Base-by-base conservation (phyloP, 2,797 vertebrate genomes). In the Gastrophryne carolinensis region DNA sequence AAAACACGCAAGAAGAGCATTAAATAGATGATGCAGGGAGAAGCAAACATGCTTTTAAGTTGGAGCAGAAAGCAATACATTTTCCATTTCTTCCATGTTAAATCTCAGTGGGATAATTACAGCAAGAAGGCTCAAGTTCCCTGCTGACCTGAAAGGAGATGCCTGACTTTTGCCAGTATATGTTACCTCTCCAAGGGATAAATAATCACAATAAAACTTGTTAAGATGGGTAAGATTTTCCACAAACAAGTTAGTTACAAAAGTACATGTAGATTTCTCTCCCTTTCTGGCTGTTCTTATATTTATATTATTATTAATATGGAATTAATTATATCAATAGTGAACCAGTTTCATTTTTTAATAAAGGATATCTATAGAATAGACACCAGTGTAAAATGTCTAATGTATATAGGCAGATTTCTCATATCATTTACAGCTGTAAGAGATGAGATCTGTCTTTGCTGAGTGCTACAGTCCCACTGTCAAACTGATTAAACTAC, bases 21-120 rank as follows among this genome's bases (percentile, higher is more conserved):
- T 3, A 54, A 54, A 54, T 68, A 68, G 12, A 68, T 68, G 32
- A 12, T 21, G 17, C n/a, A n/a, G 2, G 37, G 24, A 29, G n/a
- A 2, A 7, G 44, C 7, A 19, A 37, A 47, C n/a, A 47, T 47
- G 8, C 6, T 3, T 21, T n/a, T 37, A 24, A 56, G 21, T 11
- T 41, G n/a, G 13, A 39, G 23, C 34, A n/a, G 30, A 62, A 63
- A 49, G 30, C 44, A 67, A 53, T 73, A 6, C 17, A 73, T 73
- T 64, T 73, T 73, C 60, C 37, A 64, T 39, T 65, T 65, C 37
- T 60, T 73, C 24, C 52, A 26, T 32, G n/a, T 11, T n/a, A 61
- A 56, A 34, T 52, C 60, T 57, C 64, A 52, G 39, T 24, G 64
- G 73, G 57, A 39, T 75, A 75, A 75, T 75, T 75, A 68, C 35